A percentile compares a stretch with the other conserved stretches of the same genome.
Conservation (phyloP, 2,888 invertebrate genomes). For the Hypsopygia costalis region DNA sequence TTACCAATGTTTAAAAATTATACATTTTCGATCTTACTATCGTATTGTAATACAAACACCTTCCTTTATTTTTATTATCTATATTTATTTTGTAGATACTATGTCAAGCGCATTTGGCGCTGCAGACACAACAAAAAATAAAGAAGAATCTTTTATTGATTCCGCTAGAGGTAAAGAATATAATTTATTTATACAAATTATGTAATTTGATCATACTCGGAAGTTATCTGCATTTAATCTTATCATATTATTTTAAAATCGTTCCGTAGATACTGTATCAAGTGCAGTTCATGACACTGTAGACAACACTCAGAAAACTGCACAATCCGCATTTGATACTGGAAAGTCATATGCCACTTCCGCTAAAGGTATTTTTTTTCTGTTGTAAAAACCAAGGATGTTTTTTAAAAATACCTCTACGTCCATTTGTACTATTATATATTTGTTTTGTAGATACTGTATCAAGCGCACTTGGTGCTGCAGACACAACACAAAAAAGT, state of each 20-base stretch:
- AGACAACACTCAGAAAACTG: constrained; percentile 29
- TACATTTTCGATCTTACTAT: too few relatives aligned
- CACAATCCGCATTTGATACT: constrained; percentile 38
- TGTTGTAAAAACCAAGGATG: too few relatives aligned
- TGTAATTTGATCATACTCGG: neutral
- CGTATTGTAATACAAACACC: too few relatives aligned
- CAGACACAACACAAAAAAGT: constrained; percentile 36
- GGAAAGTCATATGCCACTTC: constrained; percentile 31
- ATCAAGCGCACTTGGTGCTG: constrained; percentile 7
- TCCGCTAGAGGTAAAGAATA: neutral
- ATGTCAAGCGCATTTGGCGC: too few relatives aligned
- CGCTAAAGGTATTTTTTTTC: constrained; percentile 30
- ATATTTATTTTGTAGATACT: too few relatives aligned
- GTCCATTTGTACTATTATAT: neutral
- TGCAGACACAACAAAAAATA: too few relatives aligned
- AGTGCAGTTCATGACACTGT: too few relatives aligned
- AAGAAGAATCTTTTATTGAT: too few relatives aligned
- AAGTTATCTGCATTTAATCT: constrained; percentile 24
- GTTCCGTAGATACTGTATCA: too few relatives aligned
- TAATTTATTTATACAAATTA: neutral
- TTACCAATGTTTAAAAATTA: too few relatives aligned
- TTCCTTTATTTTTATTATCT: too few relatives aligned
- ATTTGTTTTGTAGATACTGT: constrained; percentile 19
- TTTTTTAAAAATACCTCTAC: neutral
- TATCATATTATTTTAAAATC: too few relatives aligned